A percentile compares a stretch with the other conserved stretches of the same genome.
Evolutionary conservation across 2,113 vertebrate genomes (phyloP).

Genomic region (Poecilia latipinna): DNA sequence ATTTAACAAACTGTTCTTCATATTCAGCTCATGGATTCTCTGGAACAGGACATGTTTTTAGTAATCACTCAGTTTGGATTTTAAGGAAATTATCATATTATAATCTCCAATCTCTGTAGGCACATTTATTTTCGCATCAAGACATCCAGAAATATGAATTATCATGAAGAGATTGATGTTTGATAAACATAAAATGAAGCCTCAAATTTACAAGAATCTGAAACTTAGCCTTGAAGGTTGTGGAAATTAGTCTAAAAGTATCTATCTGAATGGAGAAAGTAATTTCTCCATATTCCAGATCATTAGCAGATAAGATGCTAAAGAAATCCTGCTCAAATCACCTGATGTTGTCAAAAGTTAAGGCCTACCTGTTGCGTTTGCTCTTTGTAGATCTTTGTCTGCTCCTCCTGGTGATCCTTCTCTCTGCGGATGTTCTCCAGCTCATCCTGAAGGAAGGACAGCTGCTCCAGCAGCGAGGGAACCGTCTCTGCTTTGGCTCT

Average conservation of each 20-base stretch:
- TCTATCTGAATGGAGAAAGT: neutral
- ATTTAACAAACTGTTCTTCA: slow-evolving; percentile 87
- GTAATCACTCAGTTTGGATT: neutral
- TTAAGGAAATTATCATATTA: neutral
- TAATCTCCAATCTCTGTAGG: too few relatives aligned
- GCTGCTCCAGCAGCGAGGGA: slow-evolving; percentile 89
- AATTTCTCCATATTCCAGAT: neutral
- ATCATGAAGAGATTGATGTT: neutral
- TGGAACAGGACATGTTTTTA: slow-evolving; percentile 51
- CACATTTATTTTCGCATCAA: neutral
- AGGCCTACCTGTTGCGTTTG: slow-evolving; percentile 85
- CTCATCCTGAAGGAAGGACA: slow-evolving; percentile 86
- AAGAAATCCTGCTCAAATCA: too few relatives aligned
- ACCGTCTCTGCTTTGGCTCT: slow-evolving; percentile 80
- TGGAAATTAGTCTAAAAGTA: neutral
- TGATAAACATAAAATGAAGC: neutral
- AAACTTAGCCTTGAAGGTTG: neutral
- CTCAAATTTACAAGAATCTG: neutral
- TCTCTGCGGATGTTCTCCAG: slow-evolving; percentile 84
- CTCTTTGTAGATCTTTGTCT: slow-evolving; percentile 81
- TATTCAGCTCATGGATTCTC: slow-evolving; percentile 89
- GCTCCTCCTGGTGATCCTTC: slow-evolving; percentile 83
- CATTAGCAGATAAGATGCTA: neutral
- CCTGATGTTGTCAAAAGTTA: too few relatives aligned
- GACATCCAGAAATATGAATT: neutral